phyloP scores from a whole-genome alignment of 2,113 vertebrate species.

The Bos indicus region DNA sequence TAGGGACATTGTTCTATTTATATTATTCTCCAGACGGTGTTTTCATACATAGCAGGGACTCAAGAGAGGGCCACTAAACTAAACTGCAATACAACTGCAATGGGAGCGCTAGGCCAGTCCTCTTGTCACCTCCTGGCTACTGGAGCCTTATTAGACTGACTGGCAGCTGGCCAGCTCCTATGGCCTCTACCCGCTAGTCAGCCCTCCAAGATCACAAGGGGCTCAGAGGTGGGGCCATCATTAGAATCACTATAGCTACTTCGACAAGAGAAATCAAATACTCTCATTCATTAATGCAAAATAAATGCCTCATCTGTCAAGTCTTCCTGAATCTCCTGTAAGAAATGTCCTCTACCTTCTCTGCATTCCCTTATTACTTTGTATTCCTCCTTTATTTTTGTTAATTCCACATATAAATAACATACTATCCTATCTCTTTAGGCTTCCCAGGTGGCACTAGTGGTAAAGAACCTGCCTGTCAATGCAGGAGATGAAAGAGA shows the following conservation, averaged over 20 bases:
- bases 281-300: slow-evolving; percentile 1
- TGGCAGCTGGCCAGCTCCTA: background rate
- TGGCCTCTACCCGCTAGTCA: background rate
- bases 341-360: background rate
- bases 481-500: background rate
- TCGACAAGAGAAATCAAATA: background rate
- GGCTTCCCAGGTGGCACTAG: background rate
- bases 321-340: background rate
- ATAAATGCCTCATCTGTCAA: background rate
- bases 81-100: slow-evolving; percentile 9
- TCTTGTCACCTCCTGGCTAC: background rate
- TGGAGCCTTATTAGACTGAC: background rate
- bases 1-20: background rate
- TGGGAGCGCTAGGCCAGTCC: background rate
- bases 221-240: background rate
- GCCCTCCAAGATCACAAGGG: background rate
- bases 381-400: background rate
- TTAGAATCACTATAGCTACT: background rate
- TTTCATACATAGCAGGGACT: background rate
- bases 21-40: background rate
- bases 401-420: background rate
- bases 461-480: background rate
- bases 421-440: background rate
- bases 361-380: background rate
- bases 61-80: background rate